phyloP scores from a whole-genome alignment of 2,113 vertebrate genomes.

The Bathybates hornii region DNA sequence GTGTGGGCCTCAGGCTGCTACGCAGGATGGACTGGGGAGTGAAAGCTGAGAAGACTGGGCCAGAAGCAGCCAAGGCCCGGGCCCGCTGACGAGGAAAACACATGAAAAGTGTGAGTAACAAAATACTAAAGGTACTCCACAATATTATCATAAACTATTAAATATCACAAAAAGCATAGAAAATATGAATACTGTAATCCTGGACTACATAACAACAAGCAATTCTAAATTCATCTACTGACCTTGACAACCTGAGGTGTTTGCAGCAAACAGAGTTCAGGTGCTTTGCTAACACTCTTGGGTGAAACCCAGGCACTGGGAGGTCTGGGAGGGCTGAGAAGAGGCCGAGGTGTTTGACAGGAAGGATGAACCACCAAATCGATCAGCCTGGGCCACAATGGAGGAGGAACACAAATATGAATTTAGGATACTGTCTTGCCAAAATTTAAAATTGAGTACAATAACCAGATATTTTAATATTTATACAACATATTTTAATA shows the following conservation, averaged over 20 bases:
- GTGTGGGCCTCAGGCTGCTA: conserved; percentile 84
- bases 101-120: background rate
- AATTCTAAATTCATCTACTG: background rate
- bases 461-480: background rate
- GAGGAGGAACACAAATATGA: background rate
- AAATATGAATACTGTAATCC: background rate
- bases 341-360: conserved; percentile 50
- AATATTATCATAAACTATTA: background rate
- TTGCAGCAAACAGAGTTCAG: conserved; percentile 83
- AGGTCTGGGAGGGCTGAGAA: conserved; percentile 57
- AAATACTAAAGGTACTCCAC: accelerated
- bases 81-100: conserved; percentile 73
- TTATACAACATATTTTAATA: background rate
- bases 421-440: background rate
- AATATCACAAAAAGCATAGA: background rate
- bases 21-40: conserved; percentile 91
- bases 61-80: conserved; percentile 79
- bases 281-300: conserved; percentile 62
- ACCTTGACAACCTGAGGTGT: conserved; percentile 92
- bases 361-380: conserved; percentile 81
- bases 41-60: conserved; percentile 79
- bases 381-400: conserved; percentile 68
- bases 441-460: background rate
- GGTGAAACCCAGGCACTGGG: conserved; percentile 56
- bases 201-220: background rate